Evolutionary conservation across 2,888 invertebrate genomes (phyloP), one percentile per base, ranked within the genome.

Genomic region (Octonoba sinensis): DNA sequence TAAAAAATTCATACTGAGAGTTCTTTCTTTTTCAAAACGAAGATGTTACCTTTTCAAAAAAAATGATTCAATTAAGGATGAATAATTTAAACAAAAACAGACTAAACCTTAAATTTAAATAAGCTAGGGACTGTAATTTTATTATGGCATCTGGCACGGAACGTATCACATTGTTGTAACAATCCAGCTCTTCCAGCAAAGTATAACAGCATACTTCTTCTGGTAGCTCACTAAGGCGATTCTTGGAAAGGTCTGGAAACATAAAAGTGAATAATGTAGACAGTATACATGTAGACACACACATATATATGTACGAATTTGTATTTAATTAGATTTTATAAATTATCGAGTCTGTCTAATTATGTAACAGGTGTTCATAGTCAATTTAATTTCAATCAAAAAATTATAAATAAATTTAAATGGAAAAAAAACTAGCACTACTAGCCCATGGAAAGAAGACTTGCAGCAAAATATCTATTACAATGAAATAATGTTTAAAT

Each of bases 81-180:
- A 36, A 27, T 27, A 36, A 27, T 36, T 8, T 15, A 59, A 20
- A 59, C 13, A 18, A 16, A 51, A n/a, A 27, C 15, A 73, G 62
- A 49, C 27, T 89, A 88, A 88, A 94, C 94, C 94, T 95, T 89
- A 97, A 92, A 91, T 97, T 96, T 89, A 97, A 91, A 90, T 94
- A 94, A 86, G 93, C 95, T 78, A 97, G 92, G 85, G 95, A 94
- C 87, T 95, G 95, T 76, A 97, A 91, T 88, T 92, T 92, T 83
- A 92, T 92, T 82, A 97, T 92, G 47, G 93, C 92, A 87, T 96
- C 94, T 75, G 97, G 96, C 87, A 97, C 93, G 87, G 92, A 92
- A 87, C 95, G 92, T 88, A 97, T 95, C 85, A 94, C 92, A 91
- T 97, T 97, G 90, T 96, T 95, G 89, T 96, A 95, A 86, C 95